Conservation (phyloP, 2,113 vertebrate species). For the Pterocles gutturalis region DNA sequence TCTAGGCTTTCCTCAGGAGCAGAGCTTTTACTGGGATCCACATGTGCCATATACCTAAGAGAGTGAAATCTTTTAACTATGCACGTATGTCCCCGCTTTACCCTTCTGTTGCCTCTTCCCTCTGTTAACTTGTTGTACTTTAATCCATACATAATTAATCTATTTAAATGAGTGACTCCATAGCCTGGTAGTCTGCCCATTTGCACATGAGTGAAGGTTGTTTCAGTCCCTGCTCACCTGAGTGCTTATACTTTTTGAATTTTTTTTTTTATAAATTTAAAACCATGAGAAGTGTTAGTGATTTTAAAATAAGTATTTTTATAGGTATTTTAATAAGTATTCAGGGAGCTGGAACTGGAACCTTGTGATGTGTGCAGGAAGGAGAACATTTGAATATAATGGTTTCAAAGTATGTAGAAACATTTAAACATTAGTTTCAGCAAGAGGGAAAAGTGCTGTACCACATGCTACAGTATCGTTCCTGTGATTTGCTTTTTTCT, state of each 20-base stretch:
- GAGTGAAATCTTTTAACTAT: neutral
- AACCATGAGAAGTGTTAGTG: neutral
- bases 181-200: neutral
- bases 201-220: neutral
- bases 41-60: neutral
- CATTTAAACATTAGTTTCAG: neutral
- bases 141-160: neutral
- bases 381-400: neutral
- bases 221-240: neutral
- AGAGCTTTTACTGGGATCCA: neutral
- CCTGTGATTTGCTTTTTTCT: rapidly evolving
- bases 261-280: neutral
- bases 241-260: neutral
- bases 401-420: neutral
- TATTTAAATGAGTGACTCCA: neutral
- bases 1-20: neutral
- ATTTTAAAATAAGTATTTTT: neutral
- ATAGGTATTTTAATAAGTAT: neutral
- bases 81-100: rapidly evolving
- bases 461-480: rapidly evolving
- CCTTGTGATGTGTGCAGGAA: neutral
- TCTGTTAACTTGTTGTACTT: neutral
- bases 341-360: neutral
- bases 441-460: neutral
- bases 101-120: neutral